Base-by-base conservation (phyloP, 23 tunicate species). In the Phallusia fumigata region DNA sequence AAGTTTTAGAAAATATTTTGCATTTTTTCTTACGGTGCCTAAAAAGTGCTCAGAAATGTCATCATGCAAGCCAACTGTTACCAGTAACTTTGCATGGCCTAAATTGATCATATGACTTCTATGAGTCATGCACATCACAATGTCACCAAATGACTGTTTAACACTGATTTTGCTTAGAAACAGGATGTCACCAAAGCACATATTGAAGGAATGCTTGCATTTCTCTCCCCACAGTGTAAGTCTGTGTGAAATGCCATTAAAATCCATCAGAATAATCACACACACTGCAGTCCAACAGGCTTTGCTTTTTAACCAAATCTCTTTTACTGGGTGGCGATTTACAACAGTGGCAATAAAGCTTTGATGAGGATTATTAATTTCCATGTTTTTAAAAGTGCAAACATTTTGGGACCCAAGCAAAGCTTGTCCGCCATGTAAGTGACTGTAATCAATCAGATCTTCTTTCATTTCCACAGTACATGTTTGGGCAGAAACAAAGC, bases 271-370 rank as follows among this genome's bases (percentile, higher is more conserved):
- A 26, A 85, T 13, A 11, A 85, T 64, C 3, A 35, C 65, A 19
- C 36, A 76, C 78, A 65, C 78, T 0, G 83, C 33, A 69, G 32
- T 33, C 88, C 88, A 85, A 65, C 82, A 31, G 12, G 19, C 26
- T n/a, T 24, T n/a, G 32, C 77, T 32, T 30, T 79, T 85, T 22
- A 80, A 65, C 88, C 88, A 85, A 64, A 85, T 31, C 78, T 85
- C 88, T 22, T 80, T 74, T 18, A 85, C 72, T 32, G 88, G 88
- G 78, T 51, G 64, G 44, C 78, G 45, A 44, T 22, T 85, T 51
- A 79, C 30, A n/a, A 85, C 83, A n/a, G 76, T 10, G 0, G 65
- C 82, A 65, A 79, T 52, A 13, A 84, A 45, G 8, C 3, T 65
- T 81, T 58, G 69, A 58, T 58, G 69, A 11, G 26, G 26, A 1